A percentile compares a stretch with the other conserved stretches of the same genome.
Conservation (phyloP, 1,140 invertebrate genomes). For the Chionoecetes opilio region DNA sequence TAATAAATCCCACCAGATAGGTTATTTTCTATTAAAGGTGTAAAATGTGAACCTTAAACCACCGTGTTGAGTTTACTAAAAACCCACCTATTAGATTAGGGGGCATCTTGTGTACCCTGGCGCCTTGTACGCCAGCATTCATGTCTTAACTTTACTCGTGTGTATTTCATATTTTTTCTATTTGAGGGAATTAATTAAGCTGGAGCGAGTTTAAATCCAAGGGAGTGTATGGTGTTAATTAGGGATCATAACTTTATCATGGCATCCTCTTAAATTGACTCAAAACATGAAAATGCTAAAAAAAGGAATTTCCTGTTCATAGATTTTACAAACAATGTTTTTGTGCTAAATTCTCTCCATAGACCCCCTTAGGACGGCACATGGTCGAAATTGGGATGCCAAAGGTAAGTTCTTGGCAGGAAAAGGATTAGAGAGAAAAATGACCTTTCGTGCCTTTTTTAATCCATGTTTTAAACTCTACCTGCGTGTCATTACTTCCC, state of each 20-base stretch:
- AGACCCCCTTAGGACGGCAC: conserved; percentile 12
- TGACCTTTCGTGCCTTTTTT: no score
- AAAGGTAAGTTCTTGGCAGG: neutral
- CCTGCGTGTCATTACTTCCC: neutral
- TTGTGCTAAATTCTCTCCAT: conserved; percentile 29
- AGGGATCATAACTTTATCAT: neutral
- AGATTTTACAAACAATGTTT: neutral
- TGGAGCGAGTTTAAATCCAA: neutral
- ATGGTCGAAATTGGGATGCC: neutral
- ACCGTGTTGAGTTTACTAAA: no score
- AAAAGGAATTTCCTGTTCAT: neutral
- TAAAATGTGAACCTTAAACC: no score
- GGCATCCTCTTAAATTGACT: neutral
- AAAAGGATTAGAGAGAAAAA: neutral
- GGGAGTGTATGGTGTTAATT: neutral
- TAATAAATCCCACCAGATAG: no score
- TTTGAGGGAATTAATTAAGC: no score
- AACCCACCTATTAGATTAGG: no score
- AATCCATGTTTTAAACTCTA: neutral
- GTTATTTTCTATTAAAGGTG: no score
- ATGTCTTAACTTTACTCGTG: no score
- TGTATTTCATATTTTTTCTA: no score
- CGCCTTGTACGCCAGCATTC: no score
- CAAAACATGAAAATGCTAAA: neutral
- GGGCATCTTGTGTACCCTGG: no score